Evolutionary conservation across 2,113 vertebrate genomes (phyloP), one percentile per base, ranked within the genome.

Genomic region (Xiphophorus maculatus): DNA sequence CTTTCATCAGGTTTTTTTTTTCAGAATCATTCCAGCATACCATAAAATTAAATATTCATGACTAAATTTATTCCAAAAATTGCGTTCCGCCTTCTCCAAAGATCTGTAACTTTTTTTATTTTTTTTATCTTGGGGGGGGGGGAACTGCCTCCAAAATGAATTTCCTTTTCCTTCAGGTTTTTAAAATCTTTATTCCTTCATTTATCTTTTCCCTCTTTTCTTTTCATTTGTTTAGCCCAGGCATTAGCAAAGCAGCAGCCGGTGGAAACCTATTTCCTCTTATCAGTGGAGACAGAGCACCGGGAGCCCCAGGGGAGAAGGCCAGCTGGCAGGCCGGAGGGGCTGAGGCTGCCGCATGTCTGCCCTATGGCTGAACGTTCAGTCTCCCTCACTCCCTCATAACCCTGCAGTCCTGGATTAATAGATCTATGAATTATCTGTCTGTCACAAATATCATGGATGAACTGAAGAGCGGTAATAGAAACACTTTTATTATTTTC

Each of bases 241-340:
- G 54, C 66, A 61, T 77, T 67, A 84, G 83, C 81, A 73, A 70
- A 87, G 85, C 84, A 68, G 84, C 71, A 84, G 85, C 79, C 81
- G 80, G 80, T 85, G 90, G 90, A 94, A 92, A 93, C 90, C 89
- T 84, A 87, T 94, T 91, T 92, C 90, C 80, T 90, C 88, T 94
- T 92, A 94, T 94, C 91, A 77, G 79, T 73, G 66, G 66, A 73
- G 80, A 84, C 91, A 92, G 90, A 84, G 69, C 80, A 67, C 58
- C 54, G 93, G 88, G 82, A 90, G 85, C 82, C 83, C 88, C 83
- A 60, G 81, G 87, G 88, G 84, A 89, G 73, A 44, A 7, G 82
- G 79, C 88, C 91, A 93, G 85, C 90, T 93, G 94, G 90, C 91
- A 88, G 30, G 84, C 75, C 84, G 61, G 63, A 74, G 65, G 22